These are phyloP conservation scores for Macropodus opercularis DNA, from an alignment of 2,797 vertebrate genomes.

Conservation along the genomic window DNA sequence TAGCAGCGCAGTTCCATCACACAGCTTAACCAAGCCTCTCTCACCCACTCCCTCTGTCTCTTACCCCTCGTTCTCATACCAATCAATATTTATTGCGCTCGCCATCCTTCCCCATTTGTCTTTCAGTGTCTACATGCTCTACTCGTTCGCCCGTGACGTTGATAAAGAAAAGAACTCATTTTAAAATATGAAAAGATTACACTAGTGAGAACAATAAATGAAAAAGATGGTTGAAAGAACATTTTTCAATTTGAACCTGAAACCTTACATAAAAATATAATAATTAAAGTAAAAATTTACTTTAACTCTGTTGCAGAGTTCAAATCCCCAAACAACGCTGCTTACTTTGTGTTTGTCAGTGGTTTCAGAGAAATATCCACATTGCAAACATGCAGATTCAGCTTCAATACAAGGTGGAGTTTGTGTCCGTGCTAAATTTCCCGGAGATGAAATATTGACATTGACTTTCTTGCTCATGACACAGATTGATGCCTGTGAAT, in stretches of 20 bases:
- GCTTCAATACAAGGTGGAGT: conserved; percentile 25
- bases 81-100: conserved; percentile 65
- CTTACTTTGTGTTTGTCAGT: conserved; percentile 21
- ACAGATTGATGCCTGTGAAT: conserved; percentile 62
- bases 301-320: conserved; percentile 5
- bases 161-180: conserved; percentile 20
- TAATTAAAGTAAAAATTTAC: too few relatives aligned
- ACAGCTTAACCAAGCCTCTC: conserved; percentile 69
- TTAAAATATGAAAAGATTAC: not conserved
- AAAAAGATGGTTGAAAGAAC: too few relatives aligned
- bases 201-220: too few relatives aligned
- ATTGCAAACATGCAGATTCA: conserved; percentile 57
- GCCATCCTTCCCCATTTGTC: conserved; percentile 25
- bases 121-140: conserved; percentile 30
- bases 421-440: conserved; percentile 38
- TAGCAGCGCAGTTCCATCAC: conserved; percentile 78
- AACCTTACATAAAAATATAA: too few relatives aligned
- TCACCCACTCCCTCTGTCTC: conserved; percentile 55
- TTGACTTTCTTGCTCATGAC: conserved; percentile 55
- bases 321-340: not conserved
- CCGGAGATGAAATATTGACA: conserved; percentile 67
- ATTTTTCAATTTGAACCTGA: too few relatives aligned
- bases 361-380: conserved; percentile 26
- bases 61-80: conserved; percentile 43
- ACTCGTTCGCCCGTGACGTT: conserved; percentile 43